Percentiles rank a stretch among this genome's conserved stretches.
phyloP scores from a whole-genome alignment of 2,113 vertebrate genomes.

The Hyla sarda region DNA sequence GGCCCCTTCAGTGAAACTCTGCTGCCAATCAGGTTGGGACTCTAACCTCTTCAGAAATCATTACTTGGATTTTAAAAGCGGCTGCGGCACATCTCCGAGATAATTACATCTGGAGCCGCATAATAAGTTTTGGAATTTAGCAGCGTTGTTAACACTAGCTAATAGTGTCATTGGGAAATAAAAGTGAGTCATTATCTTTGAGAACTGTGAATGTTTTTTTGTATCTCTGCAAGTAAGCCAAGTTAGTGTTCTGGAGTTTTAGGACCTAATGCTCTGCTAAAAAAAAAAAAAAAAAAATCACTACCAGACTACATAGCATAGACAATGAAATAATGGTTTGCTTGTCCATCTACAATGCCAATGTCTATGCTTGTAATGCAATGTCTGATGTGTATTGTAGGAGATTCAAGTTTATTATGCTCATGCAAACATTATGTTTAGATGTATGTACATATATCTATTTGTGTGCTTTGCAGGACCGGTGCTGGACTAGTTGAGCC shows the following conservation, averaged over 20 bases:
- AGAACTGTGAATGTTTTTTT: constrained; percentile 4
- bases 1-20: constrained; percentile 34
- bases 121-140: constrained; percentile 66
- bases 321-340: too few species aligned
- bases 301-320: too few species aligned
- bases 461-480: too few species aligned
- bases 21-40: constrained; percentile 64
- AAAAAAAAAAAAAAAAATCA: too few species aligned
- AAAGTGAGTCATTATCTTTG: constrained; percentile 55
- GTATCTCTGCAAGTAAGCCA: neutral
- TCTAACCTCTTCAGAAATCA: constrained; percentile 65
- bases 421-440: too few species aligned
- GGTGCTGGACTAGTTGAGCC: too few species aligned
- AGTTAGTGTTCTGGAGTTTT: neutral
- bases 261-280: neutral
- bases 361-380: too few species aligned
- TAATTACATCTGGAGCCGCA: constrained; percentile 59
- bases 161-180: constrained; percentile 56
- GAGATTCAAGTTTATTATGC: too few species aligned
- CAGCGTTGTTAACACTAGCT: constrained; percentile 66
- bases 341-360: too few species aligned
- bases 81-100: constrained; percentile 65
- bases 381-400: too few species aligned
- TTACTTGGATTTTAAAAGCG: constrained; percentile 55
- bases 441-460: too few species aligned